A percentile compares a stretch with the other conserved stretches of the same genome.
phyloP scores from a whole-genome alignment of 2,797 vertebrate genomes.

The Cheirogaleus major region DNA sequence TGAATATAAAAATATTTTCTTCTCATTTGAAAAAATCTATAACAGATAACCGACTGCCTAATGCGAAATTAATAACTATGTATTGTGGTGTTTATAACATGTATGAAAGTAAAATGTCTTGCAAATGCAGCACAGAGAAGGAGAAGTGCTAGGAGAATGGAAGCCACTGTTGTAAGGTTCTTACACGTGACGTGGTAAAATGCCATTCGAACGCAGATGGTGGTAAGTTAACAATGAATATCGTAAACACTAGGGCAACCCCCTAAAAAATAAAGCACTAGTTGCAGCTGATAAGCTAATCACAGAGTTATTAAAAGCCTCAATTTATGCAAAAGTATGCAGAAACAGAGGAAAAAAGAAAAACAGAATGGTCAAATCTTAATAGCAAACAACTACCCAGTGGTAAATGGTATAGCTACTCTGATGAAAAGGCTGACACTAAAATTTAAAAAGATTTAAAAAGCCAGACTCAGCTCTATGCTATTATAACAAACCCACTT shows the following conservation, averaged over 20 bases:
- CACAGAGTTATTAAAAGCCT: neutral
- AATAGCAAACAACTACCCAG: neutral
- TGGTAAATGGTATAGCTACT: neutral
- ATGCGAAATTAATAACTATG: neutral
- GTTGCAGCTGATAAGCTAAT: neutral
- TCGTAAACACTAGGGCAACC: neutral
- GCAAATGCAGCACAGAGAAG: neutral
- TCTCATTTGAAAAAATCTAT: neutral
- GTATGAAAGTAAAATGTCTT: neutral
- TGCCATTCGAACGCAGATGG: neutral
- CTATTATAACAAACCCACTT: neutral
- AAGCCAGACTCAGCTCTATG: neutral
- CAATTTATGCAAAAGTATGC: neutral
- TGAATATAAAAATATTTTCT: neutral
- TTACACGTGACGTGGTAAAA: neutral
- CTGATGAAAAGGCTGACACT: neutral
- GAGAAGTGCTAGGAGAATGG: neutral
- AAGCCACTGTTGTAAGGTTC: neutral
- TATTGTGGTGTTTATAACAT: neutral
- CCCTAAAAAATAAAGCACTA: neutral
- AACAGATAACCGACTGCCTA: neutral
- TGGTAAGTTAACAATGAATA: neutral
- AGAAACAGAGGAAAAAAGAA: neutral
- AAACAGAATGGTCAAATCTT: neutral
- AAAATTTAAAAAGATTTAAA: neutral